Base-by-base conservation (phyloP, 92 coral and sea anemone species). In the Epizoanthus fatuus region DNA sequence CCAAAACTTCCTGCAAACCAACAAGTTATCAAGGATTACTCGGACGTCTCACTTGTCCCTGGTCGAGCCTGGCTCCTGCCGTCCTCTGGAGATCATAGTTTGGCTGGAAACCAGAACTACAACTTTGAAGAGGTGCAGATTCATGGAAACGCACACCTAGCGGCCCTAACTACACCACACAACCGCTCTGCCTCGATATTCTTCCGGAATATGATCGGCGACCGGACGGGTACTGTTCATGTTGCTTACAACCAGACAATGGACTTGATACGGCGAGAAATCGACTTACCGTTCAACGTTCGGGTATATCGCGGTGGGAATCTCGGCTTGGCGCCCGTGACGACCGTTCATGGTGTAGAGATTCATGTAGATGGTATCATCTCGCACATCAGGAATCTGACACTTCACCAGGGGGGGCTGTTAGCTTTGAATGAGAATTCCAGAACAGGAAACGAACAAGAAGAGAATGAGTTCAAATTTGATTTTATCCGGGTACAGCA, bases 171-270 rank as follows among this genome's bases (percentile, higher is more conserved):
- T 32, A 62, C 62, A 51, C 92, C 91, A 7, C 86, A 52, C 3
- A 86, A 78, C 14, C 87, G 92, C 38, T 84, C 94, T 29, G 91
- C 95, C n/a, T 89, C 93, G 58, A 68, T 92, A 71, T 75, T 81
- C 42, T 92, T 92, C 29, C 88, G 89, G 25, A 87, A 92, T 86
- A 92, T 92, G 95, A 92, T 92, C 45, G 95, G 95, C 12, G 95
- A 92, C 65, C 89, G 93, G 12, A 75, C 89, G 25, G 95, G 95
- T 7, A 89, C 95, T 6, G 59, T 92, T 17, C 95, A 92, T 69
- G 75, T 92, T 10, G 95, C 83, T 10, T 63, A 72, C 40, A 88
- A 83, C 69, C 95, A 92, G 74, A 80, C 87, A 25, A 89, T 92
- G 95, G 87, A 92, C 39, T 79, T 92, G 40, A 67, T 74, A 17